Conservation (phyloP, 2,888 invertebrate genomes). For the Lottia gigantea region DNA sequence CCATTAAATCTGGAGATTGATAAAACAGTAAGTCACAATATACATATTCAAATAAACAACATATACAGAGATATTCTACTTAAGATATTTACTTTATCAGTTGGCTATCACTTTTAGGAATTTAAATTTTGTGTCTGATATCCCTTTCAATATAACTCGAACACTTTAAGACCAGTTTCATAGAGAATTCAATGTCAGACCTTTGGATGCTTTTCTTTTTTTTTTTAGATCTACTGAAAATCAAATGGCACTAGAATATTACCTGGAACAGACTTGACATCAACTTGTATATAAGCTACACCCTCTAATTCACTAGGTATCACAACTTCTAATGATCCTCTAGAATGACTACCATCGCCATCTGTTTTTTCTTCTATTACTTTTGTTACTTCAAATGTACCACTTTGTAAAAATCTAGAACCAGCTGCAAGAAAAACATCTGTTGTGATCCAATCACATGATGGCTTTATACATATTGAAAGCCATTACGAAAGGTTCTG, state of each 20-base stretch:
- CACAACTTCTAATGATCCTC: slow-evolving; percentile 84
- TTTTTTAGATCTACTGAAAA: too few relatives aligned
- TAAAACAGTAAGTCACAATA: background rate
- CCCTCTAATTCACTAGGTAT: slow-evolving; percentile 95
- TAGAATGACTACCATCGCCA: slow-evolving; percentile 26
- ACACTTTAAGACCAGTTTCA: too few relatives aligned
- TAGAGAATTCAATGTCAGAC: too few relatives aligned
- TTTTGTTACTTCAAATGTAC: slow-evolving; percentile 95
- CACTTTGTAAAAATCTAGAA: slow-evolving; percentile 91
- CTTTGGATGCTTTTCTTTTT: too few relatives aligned
- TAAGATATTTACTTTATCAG: background rate
- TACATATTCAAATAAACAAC: background rate
- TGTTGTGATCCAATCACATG: background rate
- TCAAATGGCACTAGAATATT: slow-evolving; percentile 6
- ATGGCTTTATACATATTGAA: too few relatives aligned
- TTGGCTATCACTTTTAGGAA: background rate
- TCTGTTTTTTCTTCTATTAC: slow-evolving; percentile 69
- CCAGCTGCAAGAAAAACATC: slow-evolving; percentile 74
- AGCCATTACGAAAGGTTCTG: too few relatives aligned
- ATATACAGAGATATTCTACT: too few relatives aligned
- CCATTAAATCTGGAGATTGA: slow-evolving; percentile 50
- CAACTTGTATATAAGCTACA: slow-evolving; percentile 94
- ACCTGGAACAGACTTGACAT: slow-evolving; percentile 86
- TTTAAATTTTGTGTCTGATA: too few relatives aligned
- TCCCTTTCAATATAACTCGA: too few relatives aligned